A percentile compares a stretch with the other conserved stretches of the same genome.
phyloP scores from a whole-genome alignment of 1,140 invertebrate genomes.

The Tetraneura akinire region DNA sequence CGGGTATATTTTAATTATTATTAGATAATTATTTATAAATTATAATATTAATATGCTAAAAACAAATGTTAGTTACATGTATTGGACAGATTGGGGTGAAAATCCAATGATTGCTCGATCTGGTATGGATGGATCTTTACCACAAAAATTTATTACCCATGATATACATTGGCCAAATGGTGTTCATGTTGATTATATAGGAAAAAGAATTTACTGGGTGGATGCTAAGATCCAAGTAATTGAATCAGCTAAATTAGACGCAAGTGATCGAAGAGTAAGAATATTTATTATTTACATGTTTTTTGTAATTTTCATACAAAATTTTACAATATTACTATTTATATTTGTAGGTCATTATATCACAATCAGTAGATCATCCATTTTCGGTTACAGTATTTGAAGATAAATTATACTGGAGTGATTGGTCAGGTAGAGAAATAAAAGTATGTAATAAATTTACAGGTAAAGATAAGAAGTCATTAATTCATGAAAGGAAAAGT shows the following conservation, averaged over 20 bases:
- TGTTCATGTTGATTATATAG: slow-evolving; percentile 82
- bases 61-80: slow-evolving; percentile 67
- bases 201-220: slow-evolving; percentile 76
- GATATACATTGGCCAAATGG: slow-evolving; percentile 84
- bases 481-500: slow-evolving; percentile 61
- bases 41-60: not conserved
- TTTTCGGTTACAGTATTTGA: slow-evolving; percentile 85
- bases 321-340: slow-evolving; percentile 28
- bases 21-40: not conserved
- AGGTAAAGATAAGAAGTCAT: slow-evolving; percentile 64
- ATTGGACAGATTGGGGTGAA: slow-evolving; percentile 82
- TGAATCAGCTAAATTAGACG: slow-evolving; percentile 76
- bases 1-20: slow-evolving; percentile 60
- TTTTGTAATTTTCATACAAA: not conserved
- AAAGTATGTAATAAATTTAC: slow-evolving; percentile 71
- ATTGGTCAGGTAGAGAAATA: slow-evolving; percentile 70
- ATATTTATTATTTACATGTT: not conserved
- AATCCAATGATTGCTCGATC: slow-evolving; percentile 74
- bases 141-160: slow-evolving; percentile 61
- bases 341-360: slow-evolving; percentile 60
- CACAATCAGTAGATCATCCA: slow-evolving; percentile 70
- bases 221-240: slow-evolving; percentile 73
- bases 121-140: slow-evolving; percentile 80
- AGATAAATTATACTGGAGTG: slow-evolving; percentile 84
- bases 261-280: slow-evolving; percentile 65